These are phyloP conservation scores for Apostichopus californicus DNA, from an alignment of 35 echinoderm and acorn worm species.

Conservation along the genomic window DNA sequence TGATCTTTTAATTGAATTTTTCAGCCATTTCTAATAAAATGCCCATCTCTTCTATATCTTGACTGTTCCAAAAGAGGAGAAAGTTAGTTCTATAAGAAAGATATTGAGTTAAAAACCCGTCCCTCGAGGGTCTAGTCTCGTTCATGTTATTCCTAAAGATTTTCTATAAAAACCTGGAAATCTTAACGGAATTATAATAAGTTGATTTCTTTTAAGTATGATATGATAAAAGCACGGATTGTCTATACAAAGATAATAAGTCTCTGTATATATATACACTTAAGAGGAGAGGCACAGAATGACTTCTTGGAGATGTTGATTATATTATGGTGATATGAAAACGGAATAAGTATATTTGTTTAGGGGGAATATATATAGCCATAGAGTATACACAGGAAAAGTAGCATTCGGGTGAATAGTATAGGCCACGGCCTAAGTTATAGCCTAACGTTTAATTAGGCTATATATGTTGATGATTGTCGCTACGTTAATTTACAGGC, in stretches of 20 bases:
- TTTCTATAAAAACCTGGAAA: constrained; percentile 23
- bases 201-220: background rate
- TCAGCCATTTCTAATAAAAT: constrained; percentile 39
- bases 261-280: background rate
- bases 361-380: too few species aligned
- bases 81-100: constrained; percentile 8
- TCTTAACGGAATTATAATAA: constrained; percentile 20
- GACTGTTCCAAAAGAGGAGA: constrained; percentile 18
- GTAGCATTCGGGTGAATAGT: too few species aligned
- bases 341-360: too few species aligned
- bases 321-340: too few species aligned
- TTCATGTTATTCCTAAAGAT: constrained; percentile 43
- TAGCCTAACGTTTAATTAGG: too few species aligned
- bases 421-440: too few species aligned
- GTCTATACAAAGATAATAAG: background rate
- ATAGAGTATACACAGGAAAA: too few species aligned
- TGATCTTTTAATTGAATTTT: constrained; percentile 56
- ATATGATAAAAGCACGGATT: background rate
- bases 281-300: too few species aligned
- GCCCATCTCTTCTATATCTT: background rate
- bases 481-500: too few species aligned
- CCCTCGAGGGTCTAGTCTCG: constrained; percentile 18
- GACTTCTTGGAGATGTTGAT: too few species aligned
- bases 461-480: too few species aligned
- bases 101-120: background rate